phyloP scores from a whole-genome alignment of 1,140 invertebrate genomes.

The Carcinoscorpius rotundicauda region DNA sequence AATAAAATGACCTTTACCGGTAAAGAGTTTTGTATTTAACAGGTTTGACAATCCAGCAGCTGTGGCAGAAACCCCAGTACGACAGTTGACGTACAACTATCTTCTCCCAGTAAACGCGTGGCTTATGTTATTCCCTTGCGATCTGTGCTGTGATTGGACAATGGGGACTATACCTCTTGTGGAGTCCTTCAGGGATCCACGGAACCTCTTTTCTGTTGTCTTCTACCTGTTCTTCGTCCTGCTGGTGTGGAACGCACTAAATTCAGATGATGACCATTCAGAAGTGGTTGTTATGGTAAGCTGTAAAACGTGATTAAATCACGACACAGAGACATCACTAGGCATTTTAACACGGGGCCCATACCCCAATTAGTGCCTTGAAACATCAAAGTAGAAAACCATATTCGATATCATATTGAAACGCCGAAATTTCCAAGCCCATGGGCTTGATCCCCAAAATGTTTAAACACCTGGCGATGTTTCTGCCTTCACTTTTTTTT shows the following conservation, averaged over 20 bases:
- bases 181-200: conserved; percentile 56
- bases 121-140: conserved; percentile 72
- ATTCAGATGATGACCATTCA: conserved; percentile 9
- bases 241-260: conserved; percentile 11
- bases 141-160: conserved; percentile 95
- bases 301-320: no score
- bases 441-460: no score
- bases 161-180: conserved; percentile 91
- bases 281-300: conserved; percentile 39
- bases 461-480: no score
- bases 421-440: no score
- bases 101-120: conserved; percentile 79
- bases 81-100: conserved; percentile 89
- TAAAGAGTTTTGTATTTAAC: conserved; percentile 1
- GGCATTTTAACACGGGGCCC: no score
- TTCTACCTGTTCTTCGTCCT: conserved; percentile 49
- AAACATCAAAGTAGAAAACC: no score
- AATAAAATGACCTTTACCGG: no score
- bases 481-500: no score
- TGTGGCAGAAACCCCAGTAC: conserved; percentile 54
- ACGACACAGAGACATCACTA: no score
- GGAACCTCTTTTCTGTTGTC: conserved; percentile 70
- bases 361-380: no score
- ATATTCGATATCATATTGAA: no score
- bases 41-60: conserved; percentile 90